Conservation (phyloP, 1,140 invertebrate species). For the Drosophila nikananu region DNA sequence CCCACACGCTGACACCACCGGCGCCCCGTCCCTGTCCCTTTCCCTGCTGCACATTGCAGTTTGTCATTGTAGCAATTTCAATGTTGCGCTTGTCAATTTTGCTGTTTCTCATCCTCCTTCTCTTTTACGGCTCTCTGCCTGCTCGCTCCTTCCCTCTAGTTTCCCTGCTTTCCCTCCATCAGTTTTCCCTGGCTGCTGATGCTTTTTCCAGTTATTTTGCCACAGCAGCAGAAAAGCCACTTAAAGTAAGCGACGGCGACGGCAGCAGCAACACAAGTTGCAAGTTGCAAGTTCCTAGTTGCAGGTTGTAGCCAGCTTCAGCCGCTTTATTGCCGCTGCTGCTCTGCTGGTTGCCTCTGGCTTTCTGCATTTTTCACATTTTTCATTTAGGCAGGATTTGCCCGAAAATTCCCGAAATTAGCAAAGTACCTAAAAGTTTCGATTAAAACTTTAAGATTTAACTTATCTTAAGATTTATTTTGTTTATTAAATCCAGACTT, state of each 20-base stretch:
- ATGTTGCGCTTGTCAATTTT: conserved; percentile 82
- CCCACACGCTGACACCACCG: background rate
- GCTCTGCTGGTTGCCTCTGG: conserved; percentile 10
- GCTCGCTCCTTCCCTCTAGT: background rate
- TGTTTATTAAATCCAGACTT: no score
- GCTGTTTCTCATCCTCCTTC: conserved; percentile 40
- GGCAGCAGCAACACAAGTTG: conserved; percentile 41
- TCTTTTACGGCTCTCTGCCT: conserved; percentile 16
- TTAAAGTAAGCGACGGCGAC: conserved; percentile 44
- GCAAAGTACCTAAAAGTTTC: background rate
- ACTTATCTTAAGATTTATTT: no score
- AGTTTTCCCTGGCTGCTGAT: conserved; percentile 22
- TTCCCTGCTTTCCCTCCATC: conserved; percentile 26
- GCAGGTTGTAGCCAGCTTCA: conserved; percentile 11
- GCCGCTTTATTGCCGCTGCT: conserved; percentile 16
- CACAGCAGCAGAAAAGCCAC: conserved; percentile 62
- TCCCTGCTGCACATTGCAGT: conserved; percentile 55
- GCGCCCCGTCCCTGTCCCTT: background rate
- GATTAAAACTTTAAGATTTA: background rate
- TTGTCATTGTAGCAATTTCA: conserved; percentile 83
- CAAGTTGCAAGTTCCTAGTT: conserved; percentile 45
- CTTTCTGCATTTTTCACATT: conserved; percentile 14
- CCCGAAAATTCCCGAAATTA: background rate
- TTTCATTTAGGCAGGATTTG: conserved; percentile 9
- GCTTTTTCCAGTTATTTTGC: conserved; percentile 52